These are phyloP conservation scores for Tetragonula clypearis DNA, from an alignment of 1,140 invertebrate species.

Conservation along the genomic window DNA sequence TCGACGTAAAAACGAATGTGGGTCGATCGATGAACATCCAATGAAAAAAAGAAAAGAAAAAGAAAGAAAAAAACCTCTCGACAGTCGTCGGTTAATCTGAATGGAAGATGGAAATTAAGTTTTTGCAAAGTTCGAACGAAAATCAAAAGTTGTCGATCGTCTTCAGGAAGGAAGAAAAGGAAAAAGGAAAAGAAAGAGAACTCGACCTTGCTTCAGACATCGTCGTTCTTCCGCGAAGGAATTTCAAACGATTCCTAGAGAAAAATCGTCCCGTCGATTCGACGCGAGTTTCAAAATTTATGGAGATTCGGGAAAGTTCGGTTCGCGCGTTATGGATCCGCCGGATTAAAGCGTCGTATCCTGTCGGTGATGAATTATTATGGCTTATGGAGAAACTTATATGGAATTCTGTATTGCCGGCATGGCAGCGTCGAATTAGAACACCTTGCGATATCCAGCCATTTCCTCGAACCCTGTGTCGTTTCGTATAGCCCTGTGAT, in stretches of 20 bases:
- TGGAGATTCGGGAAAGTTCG: not conserved
- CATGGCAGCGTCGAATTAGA: conserved; percentile 14
- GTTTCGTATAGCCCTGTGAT: not conserved
- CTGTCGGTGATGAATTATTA: conserved; percentile 39
- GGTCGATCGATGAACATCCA: conserved; percentile 27
- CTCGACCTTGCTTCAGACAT: not conserved
- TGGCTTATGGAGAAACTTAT: conserved; percentile 36
- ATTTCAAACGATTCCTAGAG: not conserved
- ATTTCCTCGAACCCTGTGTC: not conserved
- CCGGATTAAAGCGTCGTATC: conserved; percentile 16
- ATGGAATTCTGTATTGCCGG: conserved; percentile 38
- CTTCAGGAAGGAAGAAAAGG: not conserved
- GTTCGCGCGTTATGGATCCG: not conserved
- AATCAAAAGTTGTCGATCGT: conserved; percentile 16
- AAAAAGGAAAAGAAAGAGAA: not conserved
- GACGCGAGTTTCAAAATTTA: not conserved
- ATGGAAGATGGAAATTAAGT: conserved; percentile 23
- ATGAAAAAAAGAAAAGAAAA: not conserved
- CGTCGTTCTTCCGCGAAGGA: not conserved
- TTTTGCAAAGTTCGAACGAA: not conserved
- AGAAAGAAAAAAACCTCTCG: not conserved
- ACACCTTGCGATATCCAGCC: not conserved
- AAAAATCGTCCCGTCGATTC: not conserved
- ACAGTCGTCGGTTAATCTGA: conserved; percentile 24
- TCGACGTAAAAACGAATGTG: conserved; percentile 29